These are phyloP conservation scores for Polydrusus cervinus DNA, from an alignment of 2,888 invertebrate genomes.

Conservation along the genomic window DNA sequence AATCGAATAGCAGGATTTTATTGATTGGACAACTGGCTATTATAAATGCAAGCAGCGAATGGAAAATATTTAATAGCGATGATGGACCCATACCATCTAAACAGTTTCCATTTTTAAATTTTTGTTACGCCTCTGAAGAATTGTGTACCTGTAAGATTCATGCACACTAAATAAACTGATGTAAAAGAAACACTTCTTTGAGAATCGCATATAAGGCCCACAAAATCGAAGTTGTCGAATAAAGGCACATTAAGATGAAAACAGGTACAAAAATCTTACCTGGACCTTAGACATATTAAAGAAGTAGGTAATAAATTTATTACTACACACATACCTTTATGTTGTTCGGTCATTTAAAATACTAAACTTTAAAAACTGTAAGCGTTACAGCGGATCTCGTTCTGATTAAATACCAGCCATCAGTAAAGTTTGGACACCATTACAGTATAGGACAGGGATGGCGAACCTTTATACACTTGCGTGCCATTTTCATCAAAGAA, in stretches of 20 bases:
- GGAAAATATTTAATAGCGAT: too few relatives aligned
- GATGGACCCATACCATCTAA: too few relatives aligned
- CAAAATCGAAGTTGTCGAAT: slow-evolving; percentile 54
- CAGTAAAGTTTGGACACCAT: too few relatives aligned
- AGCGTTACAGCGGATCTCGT: slow-evolving; percentile 14
- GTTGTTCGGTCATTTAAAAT: slow-evolving; percentile 40
- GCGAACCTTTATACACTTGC: too few relatives aligned
- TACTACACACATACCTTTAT: slow-evolving; percentile 43
- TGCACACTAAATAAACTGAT: slow-evolving; percentile 42
- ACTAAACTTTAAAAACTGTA: slow-evolving; percentile 14
- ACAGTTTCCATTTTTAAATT: too few relatives aligned
- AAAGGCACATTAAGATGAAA: slow-evolving; percentile 61
- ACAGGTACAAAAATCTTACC: slow-evolving; percentile 68
- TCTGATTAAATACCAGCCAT: too few relatives aligned
- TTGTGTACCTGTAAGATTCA: slow-evolving; percentile 44
- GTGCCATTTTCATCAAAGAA: too few relatives aligned
- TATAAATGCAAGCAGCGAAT: not conserved
- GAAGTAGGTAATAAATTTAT: slow-evolving; percentile 22
- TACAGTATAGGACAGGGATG: too few relatives aligned
- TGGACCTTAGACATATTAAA: slow-evolving; percentile 52
- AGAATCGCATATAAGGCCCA: slow-evolving; percentile 42
- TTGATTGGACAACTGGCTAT: too few relatives aligned
- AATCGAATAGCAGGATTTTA: too few relatives aligned
- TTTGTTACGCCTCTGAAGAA: slow-evolving; percentile 37
- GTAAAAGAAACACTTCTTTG: slow-evolving; percentile 32